A percentile compares a stretch with the other conserved stretches of the same genome.
Evolutionary conservation across 2,888 invertebrate genomes (phyloP).

Genomic region (Ochropleura plecta): DNA sequence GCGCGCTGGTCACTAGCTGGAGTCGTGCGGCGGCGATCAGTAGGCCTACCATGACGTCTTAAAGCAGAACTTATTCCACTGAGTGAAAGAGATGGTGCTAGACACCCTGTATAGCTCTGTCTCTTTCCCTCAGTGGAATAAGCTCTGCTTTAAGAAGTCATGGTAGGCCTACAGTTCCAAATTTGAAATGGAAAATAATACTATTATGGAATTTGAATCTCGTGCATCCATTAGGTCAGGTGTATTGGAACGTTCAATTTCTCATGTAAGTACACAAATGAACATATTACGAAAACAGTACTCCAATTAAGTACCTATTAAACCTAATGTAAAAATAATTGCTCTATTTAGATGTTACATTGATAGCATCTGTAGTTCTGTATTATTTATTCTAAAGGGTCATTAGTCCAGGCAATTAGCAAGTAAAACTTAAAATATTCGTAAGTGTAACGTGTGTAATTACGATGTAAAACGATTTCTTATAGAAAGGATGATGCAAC

Average conservation of each 20-base stretch:
- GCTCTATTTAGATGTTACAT: slow-evolving; percentile 30
- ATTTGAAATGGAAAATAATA: too few species aligned
- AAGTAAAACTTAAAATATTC: slow-evolving; percentile 34
- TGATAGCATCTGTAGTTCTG: slow-evolving; percentile 28
- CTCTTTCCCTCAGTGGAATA: too few species aligned
- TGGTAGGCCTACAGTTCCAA: too few species aligned
- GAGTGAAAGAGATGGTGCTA: too few species aligned
- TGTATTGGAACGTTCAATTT: neutral
- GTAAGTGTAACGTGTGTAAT: slow-evolving; percentile 45
- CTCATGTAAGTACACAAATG: neutral
- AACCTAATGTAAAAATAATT: slow-evolving; percentile 49
- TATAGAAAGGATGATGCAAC: slow-evolving; percentile 67
- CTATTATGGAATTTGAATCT: too few species aligned
- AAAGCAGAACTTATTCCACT: too few species aligned
- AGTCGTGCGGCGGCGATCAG: too few species aligned
- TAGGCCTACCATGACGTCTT: too few species aligned
- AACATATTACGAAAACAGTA: neutral
- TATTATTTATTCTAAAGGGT: slow-evolving; percentile 34
- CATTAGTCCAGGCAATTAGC: slow-evolving; percentile 50
- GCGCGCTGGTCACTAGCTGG: too few species aligned
- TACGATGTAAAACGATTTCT: slow-evolving; percentile 51
- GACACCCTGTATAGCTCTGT: too few species aligned
- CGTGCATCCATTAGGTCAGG: too few species aligned
- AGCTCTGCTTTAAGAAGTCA: too few species aligned
- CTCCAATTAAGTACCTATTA: neutral